Base-by-base conservation (phyloP, 1,140 invertebrate genomes). In the Drosophila pruinosa region DNA sequence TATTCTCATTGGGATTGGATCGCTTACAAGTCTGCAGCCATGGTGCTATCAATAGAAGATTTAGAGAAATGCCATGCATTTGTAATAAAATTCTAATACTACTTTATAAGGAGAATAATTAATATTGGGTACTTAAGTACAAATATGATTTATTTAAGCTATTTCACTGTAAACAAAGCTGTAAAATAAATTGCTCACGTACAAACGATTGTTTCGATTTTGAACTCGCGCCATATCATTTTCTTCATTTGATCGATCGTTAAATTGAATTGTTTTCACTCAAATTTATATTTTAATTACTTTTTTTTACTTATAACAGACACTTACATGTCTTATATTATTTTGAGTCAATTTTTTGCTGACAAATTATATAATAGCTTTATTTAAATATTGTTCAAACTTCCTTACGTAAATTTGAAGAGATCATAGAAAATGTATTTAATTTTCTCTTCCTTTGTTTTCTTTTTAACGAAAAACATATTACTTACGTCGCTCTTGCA, bases 1-100 rank as follows among this genome's bases (percentile, higher is more conserved):
- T 85, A 19, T 90, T 71, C 47, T 91, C 89, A 53, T 91, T 91
- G 4, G 91, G 91, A 78, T 89, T 89, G 7, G 61, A 31, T 0
- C 89, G 79, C n/a, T 78, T 85, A 39, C 91, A 91, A 0, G 78
- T 80, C 36, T 76, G 75, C n/a, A 91, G 39, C 91, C 91, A 91
- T 0, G 78, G 12, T 15, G 90, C 91, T 91, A 34, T 24, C 7
- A 7, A n/a, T n/a, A 17, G 22, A 36, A 56, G 19, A 1, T n/a
- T 3, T 34, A 31, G n/a, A n/a, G n/a, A 22, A 31, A 14, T 41
- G 3, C n/a, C n/a, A n/a, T n/a, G 7, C 15, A 21, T 34, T 12
- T 19, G 22, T 21, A 14, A 8, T 14, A 0, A 12, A 17, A 15
- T 8, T n/a, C n/a, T n/a, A n/a, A n/a, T n/a, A n/a, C n/a, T n/a